These are phyloP conservation scores for Phalera bucephala DNA, from an alignment of 2,888 invertebrate genomes.

Conservation along the genomic window DNA sequence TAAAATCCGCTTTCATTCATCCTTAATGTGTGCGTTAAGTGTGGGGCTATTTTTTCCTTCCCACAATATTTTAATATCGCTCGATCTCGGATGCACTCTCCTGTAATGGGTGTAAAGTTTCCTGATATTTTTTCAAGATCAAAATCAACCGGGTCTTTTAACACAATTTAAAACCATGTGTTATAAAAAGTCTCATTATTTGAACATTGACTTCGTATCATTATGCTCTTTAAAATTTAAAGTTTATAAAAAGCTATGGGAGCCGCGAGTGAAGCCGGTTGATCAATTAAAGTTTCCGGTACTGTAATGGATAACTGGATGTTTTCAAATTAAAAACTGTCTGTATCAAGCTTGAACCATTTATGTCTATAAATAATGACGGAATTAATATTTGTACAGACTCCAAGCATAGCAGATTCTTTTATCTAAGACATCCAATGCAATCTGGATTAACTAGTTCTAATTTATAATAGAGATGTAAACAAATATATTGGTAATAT, in stretches of 20 bases:
- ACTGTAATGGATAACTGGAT: constrained; percentile 10
- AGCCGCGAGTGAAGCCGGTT: constrained; percentile 9
- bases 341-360: not conserved
- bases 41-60: constrained; percentile 12
- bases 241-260: constrained; percentile 4
- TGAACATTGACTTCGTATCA: not conserved
- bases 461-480: too few relatives aligned
- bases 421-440: too few relatives aligned
- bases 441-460: too few relatives aligned
- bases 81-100: constrained; percentile 23
- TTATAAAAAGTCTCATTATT: not conserved
- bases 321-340: not conserved
- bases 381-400: too few relatives aligned
- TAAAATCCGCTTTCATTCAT: constrained; percentile 18
- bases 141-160: not conserved
- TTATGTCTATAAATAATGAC: too few relatives aligned
- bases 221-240: not conserved
- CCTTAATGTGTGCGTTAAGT: constrained; percentile 9
- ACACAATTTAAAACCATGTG: not conserved
- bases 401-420: too few relatives aligned
- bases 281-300: constrained; percentile 20
- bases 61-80: constrained; percentile 15
- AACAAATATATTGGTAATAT: too few relatives aligned
- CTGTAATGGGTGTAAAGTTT: constrained; percentile 16
- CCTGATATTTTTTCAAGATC: constrained; percentile 11